Percentiles rank a stretch among this genome's conserved stretches.
Conservation (phyloP, 2,888 invertebrate species). For the Eremobia ochroleuca region DNA sequence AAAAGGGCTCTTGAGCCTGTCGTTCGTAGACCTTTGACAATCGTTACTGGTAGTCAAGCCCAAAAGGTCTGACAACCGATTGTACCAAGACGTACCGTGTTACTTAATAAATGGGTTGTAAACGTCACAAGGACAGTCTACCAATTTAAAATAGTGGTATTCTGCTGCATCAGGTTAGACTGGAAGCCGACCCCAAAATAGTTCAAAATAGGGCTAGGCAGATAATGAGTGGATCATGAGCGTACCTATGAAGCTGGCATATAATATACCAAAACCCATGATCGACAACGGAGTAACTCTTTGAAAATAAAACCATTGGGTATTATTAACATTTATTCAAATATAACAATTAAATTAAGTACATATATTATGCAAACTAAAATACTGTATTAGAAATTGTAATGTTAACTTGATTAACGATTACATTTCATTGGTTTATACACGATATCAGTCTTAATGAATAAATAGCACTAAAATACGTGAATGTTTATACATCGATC, state of each 20-base stretch:
- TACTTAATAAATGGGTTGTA: not conserved
- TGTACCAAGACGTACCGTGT: too few species aligned
- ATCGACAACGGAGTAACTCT: not conserved
- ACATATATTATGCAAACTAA: slow-evolving; percentile 62
- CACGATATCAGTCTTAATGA: slow-evolving; percentile 77
- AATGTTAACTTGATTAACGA: slow-evolving; percentile 71
- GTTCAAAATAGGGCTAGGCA: not conserved
- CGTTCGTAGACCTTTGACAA: too few species aligned
- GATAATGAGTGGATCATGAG: not conserved
- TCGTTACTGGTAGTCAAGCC: too few species aligned
- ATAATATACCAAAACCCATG: not conserved
- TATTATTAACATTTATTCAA: slow-evolving; percentile 62
- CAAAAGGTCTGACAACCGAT: too few species aligned
- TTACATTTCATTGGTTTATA: slow-evolving; percentile 61
- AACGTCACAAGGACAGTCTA: not conserved
- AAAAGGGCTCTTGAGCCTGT: too few species aligned
- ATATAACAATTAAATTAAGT: slow-evolving; percentile 68
- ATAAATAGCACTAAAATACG: slow-evolving; percentile 60
- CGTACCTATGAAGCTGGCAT: not conserved
- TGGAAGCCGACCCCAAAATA: not conserved
- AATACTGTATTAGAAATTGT: slow-evolving; percentile 71
- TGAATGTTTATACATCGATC: slow-evolving; percentile 20
- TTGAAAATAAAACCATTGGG: slow-evolving; percentile 20
- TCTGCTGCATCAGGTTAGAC: not conserved
- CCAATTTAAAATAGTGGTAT: not conserved